Evolutionary conservation across 2,113 vertebrate species (phyloP), one percentile per base, ranked within the genome.

Genomic region (Boulengeromyrus knoepffleri): DNA sequence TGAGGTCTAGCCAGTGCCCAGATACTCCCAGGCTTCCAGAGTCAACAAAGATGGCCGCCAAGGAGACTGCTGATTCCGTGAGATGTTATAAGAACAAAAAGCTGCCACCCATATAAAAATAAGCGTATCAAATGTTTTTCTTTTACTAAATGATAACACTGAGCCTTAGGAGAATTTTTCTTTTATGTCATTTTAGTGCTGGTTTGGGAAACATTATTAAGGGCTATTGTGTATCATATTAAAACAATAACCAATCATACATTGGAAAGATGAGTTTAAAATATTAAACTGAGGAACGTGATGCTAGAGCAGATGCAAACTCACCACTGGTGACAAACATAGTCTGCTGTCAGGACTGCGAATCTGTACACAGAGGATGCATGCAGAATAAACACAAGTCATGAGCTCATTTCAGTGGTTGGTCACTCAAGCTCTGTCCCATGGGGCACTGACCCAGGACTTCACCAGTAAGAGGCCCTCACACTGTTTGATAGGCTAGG

Each of bases 21-120:
- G 84, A 1, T n/a, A 17, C 21, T 49, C 24, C 10, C n/a, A 50
- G 45, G n/a, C 84, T 47, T 86, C 84, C 84, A 86, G 84, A 86
- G 21, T 86, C 84, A 86, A 86, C 84, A 86, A 86, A 86, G 9
- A 86, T 86, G 84, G 47, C 45, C 4, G 47, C 47, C 84, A 86
- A 86, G 46, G 84, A 86, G 45, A 50, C 5, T 31, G 45, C 47
- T 86, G 45, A 27, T 50, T 17, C 84, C 19, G 19, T 47, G n/a
- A 86, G 21, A 50, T 50, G 84, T 49, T 86, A 46, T 86, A 86
- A n/a, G 50, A n/a, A 85, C 46, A 85, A 85, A 85, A 47, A 3
- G 21, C 39, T 3, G 39, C 39, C 24, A 47, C 83, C 42, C 83
- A 5, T 47, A 85, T 47, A 85, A n/a, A 24, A 19, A 83, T 83